These are phyloP conservation scores for Musca domestica DNA, from an alignment of 1,140 invertebrate genomes.

Conservation along the genomic window DNA sequence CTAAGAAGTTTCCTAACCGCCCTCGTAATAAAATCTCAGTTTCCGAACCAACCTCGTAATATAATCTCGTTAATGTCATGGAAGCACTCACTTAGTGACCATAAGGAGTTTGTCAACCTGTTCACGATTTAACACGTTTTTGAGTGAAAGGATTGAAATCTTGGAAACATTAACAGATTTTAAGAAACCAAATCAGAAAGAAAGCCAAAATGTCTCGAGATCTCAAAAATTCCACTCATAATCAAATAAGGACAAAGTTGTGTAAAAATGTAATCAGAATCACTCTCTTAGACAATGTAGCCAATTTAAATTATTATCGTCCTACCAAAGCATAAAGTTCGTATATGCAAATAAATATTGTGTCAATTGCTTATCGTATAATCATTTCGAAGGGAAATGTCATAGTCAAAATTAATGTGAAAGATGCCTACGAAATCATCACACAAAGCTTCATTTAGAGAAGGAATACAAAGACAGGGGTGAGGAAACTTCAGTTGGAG, in stretches of 20 bases:
- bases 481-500: neutral
- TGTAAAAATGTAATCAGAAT: neutral
- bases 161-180: neutral
- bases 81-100: too few species aligned
- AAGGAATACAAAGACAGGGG: too few species aligned
- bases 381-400: neutral
- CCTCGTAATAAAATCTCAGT: too few species aligned
- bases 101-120: neutral
- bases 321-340: neutral
- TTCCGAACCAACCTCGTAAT: too few species aligned
- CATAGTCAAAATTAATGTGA: neutral
- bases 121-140: too few species aligned
- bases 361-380: neutral
- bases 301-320: neutral
- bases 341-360: conserved; percentile 4
- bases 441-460: neutral
- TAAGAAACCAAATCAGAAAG: neutral
- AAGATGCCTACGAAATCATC: neutral
- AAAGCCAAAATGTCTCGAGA: neutral
- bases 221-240: neutral
- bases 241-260: neutral
- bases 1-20: too few species aligned
- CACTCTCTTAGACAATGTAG: neutral
- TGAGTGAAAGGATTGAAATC: neutral
- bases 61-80: too few species aligned